Conservation (phyloP, 1,140 invertebrate species). For the Ganaspis sp. region DNA sequence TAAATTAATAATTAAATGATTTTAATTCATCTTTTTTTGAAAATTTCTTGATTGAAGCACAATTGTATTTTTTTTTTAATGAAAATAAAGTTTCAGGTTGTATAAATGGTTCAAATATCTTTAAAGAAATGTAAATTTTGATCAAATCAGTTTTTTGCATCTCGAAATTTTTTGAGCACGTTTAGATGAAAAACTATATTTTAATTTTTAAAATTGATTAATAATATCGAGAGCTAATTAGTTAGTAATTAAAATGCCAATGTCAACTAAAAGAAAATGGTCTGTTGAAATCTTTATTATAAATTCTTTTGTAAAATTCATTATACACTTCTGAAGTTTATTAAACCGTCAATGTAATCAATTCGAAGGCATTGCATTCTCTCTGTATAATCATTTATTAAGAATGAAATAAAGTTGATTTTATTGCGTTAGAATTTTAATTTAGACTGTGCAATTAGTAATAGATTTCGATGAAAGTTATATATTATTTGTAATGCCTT, state of each 20-base stretch:
- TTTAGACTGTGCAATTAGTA: slow-evolving; percentile 37
- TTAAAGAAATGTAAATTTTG: background rate
- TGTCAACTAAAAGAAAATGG: no score
- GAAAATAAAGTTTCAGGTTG: slow-evolving; percentile 28
- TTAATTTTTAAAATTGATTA: no score
- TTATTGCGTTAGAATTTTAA: slow-evolving; percentile 29
- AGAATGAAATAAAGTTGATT: slow-evolving; percentile 67
- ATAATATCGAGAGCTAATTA: no score
- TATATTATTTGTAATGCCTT: slow-evolving; percentile 50
- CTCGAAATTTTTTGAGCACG: slow-evolving; percentile 20
- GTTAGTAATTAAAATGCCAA: no score
- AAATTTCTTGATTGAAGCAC: no score
- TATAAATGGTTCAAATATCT: background rate
- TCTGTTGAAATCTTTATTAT: no score
- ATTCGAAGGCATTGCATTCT: slow-evolving; percentile 55
- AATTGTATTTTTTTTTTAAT: background rate
- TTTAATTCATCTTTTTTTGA: no score
- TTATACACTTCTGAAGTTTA: slow-evolving; percentile 42
- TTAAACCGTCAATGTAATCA: slow-evolving; percentile 47
- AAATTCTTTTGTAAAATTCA: slow-evolving; percentile 40
- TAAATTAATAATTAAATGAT: no score
- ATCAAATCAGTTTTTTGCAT: background rate
- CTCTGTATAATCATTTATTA: slow-evolving; percentile 66
- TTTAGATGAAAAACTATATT: background rate
- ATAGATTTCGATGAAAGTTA: slow-evolving; percentile 40